Conservation (phyloP, 2,797 vertebrate species). For the Hydrocynus forskahlii region DNA sequence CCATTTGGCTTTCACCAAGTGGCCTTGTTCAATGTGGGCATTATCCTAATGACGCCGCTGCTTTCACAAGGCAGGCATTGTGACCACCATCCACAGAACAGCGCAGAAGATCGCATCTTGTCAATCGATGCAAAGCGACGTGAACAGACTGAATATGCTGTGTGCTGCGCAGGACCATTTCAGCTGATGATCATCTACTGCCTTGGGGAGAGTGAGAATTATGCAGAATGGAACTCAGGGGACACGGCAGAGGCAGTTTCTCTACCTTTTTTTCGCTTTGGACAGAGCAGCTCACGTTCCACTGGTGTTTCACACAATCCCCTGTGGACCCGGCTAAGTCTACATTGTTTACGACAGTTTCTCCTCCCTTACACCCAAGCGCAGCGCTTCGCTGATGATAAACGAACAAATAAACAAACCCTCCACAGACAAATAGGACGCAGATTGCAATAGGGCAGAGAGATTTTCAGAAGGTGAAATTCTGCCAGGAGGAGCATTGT, state of each 20-base stretch:
- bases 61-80: conserved; percentile 53
- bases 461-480: not conserved
- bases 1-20: conserved; percentile 46
- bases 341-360: not conserved
- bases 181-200: conserved; percentile 21
- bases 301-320: conserved; percentile 12
- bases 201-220: conserved; percentile 18
- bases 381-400: conserved; percentile 41
- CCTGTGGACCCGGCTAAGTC: conserved; percentile 1
- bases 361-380: conserved; percentile 5
- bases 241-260: not conserved
- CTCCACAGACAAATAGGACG: conserved; percentile 14
- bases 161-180: conserved; percentile 16
- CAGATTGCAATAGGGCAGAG: not conserved
- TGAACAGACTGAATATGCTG: conserved; percentile 21
- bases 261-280: not conserved
- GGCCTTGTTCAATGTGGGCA: conserved; percentile 44
- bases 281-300: conserved; percentile 1
- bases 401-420: conserved; percentile 39
- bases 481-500: not conserved
- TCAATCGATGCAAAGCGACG: conserved; percentile 47
- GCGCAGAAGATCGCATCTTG: conserved; percentile 32
- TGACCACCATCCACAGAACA: conserved; percentile 42
- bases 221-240: not conserved
- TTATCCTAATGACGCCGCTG: conserved; percentile 53